These are phyloP conservation scores for Scomber japonicus DNA, from an alignment of 2,113 vertebrate genomes.

Conservation along the genomic window DNA sequence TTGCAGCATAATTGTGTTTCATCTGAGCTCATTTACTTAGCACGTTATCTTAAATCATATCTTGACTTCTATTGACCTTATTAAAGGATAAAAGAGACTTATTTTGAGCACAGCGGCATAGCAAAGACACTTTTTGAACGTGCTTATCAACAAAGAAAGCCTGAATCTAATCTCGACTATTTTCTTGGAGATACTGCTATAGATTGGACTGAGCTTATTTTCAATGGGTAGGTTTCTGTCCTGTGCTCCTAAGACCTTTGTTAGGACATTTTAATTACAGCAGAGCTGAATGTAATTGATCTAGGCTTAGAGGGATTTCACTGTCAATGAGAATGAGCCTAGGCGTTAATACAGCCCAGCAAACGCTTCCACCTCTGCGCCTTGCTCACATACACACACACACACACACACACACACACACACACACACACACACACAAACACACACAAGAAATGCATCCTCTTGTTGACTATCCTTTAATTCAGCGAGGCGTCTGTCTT, in stretches of 20 bases:
- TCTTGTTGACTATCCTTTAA: constrained; percentile 45
- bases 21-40: not conserved
- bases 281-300: constrained; percentile 84
- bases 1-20: constrained; percentile 13
- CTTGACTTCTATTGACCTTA: constrained; percentile 23
- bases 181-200: constrained; percentile 61
- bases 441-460: constrained; percentile 26
- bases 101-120: constrained; percentile 21
- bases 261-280: constrained; percentile 86
- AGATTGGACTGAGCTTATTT: constrained; percentile 71
- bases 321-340: constrained; percentile 79
- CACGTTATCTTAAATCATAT: constrained; percentile 40
- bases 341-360: constrained; percentile 78
- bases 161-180: constrained; percentile 39
- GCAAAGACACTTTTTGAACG: constrained; percentile 12
- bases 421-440: constrained; percentile 24
- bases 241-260: constrained; percentile 81
- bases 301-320: constrained; percentile 83
- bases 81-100: constrained; percentile 27
- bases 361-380: constrained; percentile 72
- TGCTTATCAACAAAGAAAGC: constrained; percentile 43
- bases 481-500: constrained; percentile 51
- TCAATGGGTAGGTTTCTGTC: constrained; percentile 69
- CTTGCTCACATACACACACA: constrained; percentile 32
- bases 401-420: constrained; percentile 31